Evolutionary conservation across 2,888 invertebrate species (phyloP).

Genomic region (Apantesis nais): DNA sequence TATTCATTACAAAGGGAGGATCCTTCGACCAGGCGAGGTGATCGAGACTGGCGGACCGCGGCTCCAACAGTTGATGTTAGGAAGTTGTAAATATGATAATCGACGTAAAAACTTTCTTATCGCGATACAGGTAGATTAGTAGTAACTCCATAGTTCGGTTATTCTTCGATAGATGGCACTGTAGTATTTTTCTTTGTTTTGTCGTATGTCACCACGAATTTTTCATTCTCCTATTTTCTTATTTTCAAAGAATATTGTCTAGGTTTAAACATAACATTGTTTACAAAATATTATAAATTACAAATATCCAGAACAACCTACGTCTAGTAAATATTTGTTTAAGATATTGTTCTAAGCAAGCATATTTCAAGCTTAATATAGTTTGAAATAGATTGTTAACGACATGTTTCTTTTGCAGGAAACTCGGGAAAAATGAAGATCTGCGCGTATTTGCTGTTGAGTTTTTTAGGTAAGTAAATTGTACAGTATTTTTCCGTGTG

Average conservation of each 20-base stretch:
- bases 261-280: neutral
- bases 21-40: no score
- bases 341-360: slow-evolving; percentile 25
- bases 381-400: slow-evolving; percentile 36
- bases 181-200: no score
- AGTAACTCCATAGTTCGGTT: no score
- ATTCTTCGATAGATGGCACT: no score
- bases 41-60: no score
- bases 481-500: neutral
- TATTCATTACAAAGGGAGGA: no score
- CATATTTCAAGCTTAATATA: slow-evolving; percentile 22
- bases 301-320: neutral
- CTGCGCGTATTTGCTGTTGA: slow-evolving; percentile 79
- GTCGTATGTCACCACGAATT: neutral
- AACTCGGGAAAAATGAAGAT: slow-evolving; percentile 79
- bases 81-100: no score
- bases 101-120: no score
- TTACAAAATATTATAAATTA: neutral
- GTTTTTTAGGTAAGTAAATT: slow-evolving; percentile 79
- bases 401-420: slow-evolving; percentile 67
- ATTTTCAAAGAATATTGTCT: neutral
- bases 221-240: neutral
- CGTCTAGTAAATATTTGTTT: slow-evolving; percentile 30
- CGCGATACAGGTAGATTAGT: no score
- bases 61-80: no score